Conservation (phyloP, 2,888 invertebrate genomes). For the Leptinotarsa juncta region DNA sequence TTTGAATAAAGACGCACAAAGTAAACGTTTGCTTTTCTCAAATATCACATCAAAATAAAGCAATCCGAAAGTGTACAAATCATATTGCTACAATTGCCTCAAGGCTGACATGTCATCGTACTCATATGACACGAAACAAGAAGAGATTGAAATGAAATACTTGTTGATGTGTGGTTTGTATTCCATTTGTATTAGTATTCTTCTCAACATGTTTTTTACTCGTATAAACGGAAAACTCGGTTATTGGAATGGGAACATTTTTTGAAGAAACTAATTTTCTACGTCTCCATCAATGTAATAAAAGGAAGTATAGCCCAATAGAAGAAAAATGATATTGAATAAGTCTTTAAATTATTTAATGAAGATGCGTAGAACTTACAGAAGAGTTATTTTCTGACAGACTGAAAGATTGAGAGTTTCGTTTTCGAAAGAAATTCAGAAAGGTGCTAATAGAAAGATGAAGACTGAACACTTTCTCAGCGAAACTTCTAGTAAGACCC, state of each 20-base stretch:
- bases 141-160: not conserved
- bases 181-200: not conserved
- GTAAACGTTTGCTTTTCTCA: not conserved
- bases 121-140: not conserved
- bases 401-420: too few relatives aligned
- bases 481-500: too few relatives aligned
- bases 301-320: too few relatives aligned
- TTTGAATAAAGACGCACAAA: constrained; percentile 2
- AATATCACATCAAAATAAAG: not conserved
- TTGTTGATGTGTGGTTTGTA: not conserved
- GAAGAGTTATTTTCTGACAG: too few relatives aligned
- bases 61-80: not conserved
- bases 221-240: not conserved
- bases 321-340: too few relatives aligned
- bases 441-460: too few relatives aligned
- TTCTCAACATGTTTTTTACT: not conserved
- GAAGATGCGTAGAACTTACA: too few relatives aligned
- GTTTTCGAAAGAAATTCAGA: too few relatives aligned
- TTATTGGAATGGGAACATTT: not conserved
- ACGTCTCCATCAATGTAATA: too few relatives aligned
- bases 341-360: too few relatives aligned
- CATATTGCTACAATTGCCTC: not conserved
- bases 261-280: too few relatives aligned
- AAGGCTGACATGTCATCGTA: not conserved
- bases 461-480: too few relatives aligned